Evolutionary conservation across 2,797 vertebrate species (phyloP).

Genomic region (Ataeniobius toweri): DNA sequence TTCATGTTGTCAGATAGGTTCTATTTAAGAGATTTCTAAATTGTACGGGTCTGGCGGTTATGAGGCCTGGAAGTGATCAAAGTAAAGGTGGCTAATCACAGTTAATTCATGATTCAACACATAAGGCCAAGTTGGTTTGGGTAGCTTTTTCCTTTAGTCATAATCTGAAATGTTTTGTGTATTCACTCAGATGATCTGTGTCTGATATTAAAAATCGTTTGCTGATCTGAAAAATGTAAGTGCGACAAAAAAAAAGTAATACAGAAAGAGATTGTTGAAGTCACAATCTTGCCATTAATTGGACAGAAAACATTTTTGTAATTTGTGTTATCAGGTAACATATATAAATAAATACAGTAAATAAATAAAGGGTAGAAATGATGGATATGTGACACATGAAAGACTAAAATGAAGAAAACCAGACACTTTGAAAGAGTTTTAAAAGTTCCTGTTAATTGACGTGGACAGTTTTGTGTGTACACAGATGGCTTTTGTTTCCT

Average conservation of each 20-base stretch:
- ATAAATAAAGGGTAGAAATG: not conserved
- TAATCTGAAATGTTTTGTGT: no score
- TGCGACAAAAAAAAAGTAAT: no score
- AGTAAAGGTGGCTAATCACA: not conserved
- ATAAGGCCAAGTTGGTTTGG: no score
- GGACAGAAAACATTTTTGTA: not conserved
- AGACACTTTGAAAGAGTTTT: slow-evolving; percentile 14
- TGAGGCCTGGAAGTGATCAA: not conserved
- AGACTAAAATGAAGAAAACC: slow-evolving; percentile 13
- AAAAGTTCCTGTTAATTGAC: slow-evolving; percentile 38
- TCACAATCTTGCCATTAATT: not conserved
- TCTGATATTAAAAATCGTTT: no score
- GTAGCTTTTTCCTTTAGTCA: not conserved
- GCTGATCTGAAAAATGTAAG: no score
- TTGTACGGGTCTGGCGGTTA: not conserved
- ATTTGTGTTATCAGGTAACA: not conserved
- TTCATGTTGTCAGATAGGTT: not conserved
- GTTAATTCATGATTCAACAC: not conserved
- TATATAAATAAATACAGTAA: not conserved
- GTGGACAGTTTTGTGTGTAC: slow-evolving; percentile 23
- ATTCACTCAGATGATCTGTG: no score
- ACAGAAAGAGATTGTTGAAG: not conserved
- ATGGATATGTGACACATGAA: slow-evolving; percentile 37
- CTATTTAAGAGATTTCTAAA: not conserved
- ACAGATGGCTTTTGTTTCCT: slow-evolving; percentile 18